Evolutionary conservation across 2,888 invertebrate species (phyloP).

Genomic region (Himalopsyche anomala): DNA sequence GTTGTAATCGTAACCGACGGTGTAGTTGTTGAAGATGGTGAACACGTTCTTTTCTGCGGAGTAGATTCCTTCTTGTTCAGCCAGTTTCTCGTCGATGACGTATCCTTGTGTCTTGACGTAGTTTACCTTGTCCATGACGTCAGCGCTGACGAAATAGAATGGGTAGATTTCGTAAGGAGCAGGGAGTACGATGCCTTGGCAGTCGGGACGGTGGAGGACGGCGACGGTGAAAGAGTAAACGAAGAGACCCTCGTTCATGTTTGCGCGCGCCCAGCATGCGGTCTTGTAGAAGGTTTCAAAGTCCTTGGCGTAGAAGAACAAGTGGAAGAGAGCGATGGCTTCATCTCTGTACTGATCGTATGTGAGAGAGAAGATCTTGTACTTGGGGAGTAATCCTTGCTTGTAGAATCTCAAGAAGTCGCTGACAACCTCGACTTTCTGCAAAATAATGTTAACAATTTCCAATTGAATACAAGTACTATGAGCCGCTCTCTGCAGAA

Average conservation of each 20-base stretch:
- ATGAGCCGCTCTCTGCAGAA: too few relatives aligned
- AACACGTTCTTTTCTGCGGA: slow-evolving; percentile 77
- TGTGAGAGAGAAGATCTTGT: slow-evolving; percentile 79
- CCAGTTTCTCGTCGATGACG: slow-evolving; percentile 75
- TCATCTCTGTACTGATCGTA: slow-evolving; percentile 80
- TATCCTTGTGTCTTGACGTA: slow-evolving; percentile 80
- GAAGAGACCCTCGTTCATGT: slow-evolving; percentile 85
- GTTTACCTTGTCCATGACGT: slow-evolving; percentile 82
- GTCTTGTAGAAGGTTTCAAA: slow-evolving; percentile 82
- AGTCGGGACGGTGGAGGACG: slow-evolving; percentile 82
- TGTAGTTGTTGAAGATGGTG: slow-evolving; percentile 82
- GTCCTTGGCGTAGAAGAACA: slow-evolving; percentile 82
- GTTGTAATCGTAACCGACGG: slow-evolving; percentile 77
- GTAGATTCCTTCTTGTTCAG: slow-evolving; percentile 75
- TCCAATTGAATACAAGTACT: too few relatives aligned
- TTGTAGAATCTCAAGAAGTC: slow-evolving; percentile 77
- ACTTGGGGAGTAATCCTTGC: slow-evolving; percentile 75
- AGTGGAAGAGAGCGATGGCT: slow-evolving; percentile 79
- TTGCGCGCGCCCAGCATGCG: slow-evolving; percentile 82
- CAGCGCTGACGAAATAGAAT: slow-evolving; percentile 84
- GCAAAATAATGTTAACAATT: neutral
- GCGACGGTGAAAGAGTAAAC: slow-evolving; percentile 83
- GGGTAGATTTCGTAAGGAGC: slow-evolving; percentile 88
- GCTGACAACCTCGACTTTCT: slow-evolving; percentile 73
- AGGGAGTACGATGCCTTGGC: slow-evolving; percentile 81